Evolutionary conservation across 1,140 invertebrate species (phyloP).

Genomic region (Euglossa dilemma): DNA sequence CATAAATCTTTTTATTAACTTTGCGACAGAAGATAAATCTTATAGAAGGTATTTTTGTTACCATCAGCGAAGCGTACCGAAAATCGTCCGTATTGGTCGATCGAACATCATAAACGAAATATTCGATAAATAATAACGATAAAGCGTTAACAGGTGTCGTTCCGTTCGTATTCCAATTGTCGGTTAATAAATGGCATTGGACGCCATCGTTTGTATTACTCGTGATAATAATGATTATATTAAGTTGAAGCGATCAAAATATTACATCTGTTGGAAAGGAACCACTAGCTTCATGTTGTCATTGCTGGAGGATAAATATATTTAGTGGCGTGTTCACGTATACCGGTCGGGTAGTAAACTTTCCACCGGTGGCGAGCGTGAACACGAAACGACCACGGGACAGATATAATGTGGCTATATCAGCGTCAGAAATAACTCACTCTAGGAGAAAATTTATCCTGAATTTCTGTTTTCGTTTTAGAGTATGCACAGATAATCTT

Average conservation of each 20-base stretch:
- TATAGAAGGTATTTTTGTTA: background rate
- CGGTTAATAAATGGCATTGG: background rate
- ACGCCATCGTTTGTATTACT: too few species aligned
- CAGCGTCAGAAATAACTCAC: constrained; percentile 38
- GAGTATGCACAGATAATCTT: background rate
- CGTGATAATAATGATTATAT: background rate
- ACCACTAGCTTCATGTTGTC: background rate
- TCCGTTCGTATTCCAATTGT: background rate
- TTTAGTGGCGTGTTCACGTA: background rate
- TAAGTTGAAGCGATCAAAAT: background rate
- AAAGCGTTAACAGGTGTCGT: too few species aligned
- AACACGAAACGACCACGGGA: constrained; percentile 16
- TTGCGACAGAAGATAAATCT: background rate
- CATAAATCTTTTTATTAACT: background rate
- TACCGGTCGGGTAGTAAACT: background rate
- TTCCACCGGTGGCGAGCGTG: background rate
- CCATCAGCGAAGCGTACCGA: background rate
- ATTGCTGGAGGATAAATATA: constrained; percentile 15
- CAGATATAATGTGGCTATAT: constrained; percentile 39
- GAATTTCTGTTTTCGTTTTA: background rate
- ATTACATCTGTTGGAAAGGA: background rate
- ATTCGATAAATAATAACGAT: background rate
- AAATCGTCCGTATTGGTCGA: background rate
- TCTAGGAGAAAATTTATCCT: background rate
- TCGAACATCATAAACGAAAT: background rate